Evolutionary conservation across 2,888 invertebrate species (phyloP).

Genomic region (Pseudococcus viburni): DNA sequence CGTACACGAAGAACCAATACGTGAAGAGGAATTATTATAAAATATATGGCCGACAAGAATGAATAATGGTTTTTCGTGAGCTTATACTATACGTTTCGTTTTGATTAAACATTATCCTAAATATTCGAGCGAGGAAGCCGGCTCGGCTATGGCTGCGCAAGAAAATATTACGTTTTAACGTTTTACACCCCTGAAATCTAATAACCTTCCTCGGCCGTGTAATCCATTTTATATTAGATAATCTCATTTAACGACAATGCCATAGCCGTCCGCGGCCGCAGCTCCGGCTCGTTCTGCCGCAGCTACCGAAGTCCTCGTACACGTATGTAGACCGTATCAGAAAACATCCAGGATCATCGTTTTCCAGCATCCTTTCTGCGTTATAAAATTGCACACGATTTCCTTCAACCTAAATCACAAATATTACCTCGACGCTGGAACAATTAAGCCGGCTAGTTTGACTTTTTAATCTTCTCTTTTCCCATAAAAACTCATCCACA

Average conservation of each 20-base stretch:
- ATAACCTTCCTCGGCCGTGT: slow-evolving; percentile 10
- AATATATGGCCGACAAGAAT: slow-evolving; percentile 42
- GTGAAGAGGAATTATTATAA: slow-evolving; percentile 41
- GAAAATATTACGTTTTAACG: slow-evolving; percentile 32
- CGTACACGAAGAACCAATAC: not conserved
- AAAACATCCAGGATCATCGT: not conserved
- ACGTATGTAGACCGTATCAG: not conserved
- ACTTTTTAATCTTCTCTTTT: not conserved
- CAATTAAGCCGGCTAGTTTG: slow-evolving; percentile 4
- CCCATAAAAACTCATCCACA: not conserved
- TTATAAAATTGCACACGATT: not conserved
- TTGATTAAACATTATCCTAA: slow-evolving; percentile 53
- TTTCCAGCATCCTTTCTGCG: not conserved
- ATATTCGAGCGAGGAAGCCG: slow-evolving; percentile 27
- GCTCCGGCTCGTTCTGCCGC: not conserved
- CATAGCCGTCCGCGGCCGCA: not conserved
- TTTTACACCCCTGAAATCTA: slow-evolving; percentile 34
- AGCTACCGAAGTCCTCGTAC: not conserved
- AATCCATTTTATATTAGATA: slow-evolving; percentile 51
- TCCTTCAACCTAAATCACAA: not conserved
- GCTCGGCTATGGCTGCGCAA: not conserved
- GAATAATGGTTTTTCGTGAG: slow-evolving; percentile 39
- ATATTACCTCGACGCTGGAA: slow-evolving; percentile 6
- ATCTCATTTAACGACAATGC: slow-evolving; percentile 49
- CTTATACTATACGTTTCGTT: slow-evolving; percentile 30